Percentiles rank a stretch among this genome's conserved stretches.
phyloP scores from a whole-genome alignment of 30 jellyfish, hydroid and myxozoan genomes.

The Hydra vulgaris region DNA sequence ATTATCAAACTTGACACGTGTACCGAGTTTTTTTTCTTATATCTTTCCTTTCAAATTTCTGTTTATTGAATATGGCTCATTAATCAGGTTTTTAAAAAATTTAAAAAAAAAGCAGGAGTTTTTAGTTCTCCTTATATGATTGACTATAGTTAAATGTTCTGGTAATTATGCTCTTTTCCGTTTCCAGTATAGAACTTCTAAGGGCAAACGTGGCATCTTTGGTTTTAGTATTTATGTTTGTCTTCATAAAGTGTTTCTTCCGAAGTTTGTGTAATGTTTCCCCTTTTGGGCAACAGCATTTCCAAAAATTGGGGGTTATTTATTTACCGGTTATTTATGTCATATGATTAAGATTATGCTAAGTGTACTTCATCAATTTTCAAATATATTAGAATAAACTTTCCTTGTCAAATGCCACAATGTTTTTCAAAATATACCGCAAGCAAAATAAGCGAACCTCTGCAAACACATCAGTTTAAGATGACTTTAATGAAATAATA shows the following conservation, averaged over 20 bases:
- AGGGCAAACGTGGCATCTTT: slow-evolving; percentile 13
- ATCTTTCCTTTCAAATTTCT: background rate
- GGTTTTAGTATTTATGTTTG: background rate
- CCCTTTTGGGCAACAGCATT: too few species aligned
- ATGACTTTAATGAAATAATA: too few species aligned
- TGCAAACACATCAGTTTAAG: too few species aligned
- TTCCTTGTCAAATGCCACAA: too few species aligned
- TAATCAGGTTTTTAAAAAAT: background rate
- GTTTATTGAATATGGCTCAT: background rate
- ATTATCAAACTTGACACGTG: slow-evolving; percentile 3
- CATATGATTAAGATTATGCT: too few species aligned
- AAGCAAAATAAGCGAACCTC: too few species aligned
- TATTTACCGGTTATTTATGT: too few species aligned
- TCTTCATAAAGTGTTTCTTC: slow-evolving; percentile 1
- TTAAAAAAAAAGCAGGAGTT: background rate
- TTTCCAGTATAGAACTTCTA: slow-evolving; percentile 2
- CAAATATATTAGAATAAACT: too few species aligned
- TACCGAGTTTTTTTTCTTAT: background rate
- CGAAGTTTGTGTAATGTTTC: background rate
- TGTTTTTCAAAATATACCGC: too few species aligned
- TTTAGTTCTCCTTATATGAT: slow-evolving; percentile 6
- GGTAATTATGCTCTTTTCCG: too few species aligned
- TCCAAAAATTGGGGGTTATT: too few species aligned
- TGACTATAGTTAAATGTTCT: background rate
- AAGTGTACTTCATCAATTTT: too few species aligned